A percentile compares a stretch with the other conserved stretches of the same genome.
phyloP scores from a whole-genome alignment of 1,140 invertebrate genomes.

The Drosophila sp. region DNA sequence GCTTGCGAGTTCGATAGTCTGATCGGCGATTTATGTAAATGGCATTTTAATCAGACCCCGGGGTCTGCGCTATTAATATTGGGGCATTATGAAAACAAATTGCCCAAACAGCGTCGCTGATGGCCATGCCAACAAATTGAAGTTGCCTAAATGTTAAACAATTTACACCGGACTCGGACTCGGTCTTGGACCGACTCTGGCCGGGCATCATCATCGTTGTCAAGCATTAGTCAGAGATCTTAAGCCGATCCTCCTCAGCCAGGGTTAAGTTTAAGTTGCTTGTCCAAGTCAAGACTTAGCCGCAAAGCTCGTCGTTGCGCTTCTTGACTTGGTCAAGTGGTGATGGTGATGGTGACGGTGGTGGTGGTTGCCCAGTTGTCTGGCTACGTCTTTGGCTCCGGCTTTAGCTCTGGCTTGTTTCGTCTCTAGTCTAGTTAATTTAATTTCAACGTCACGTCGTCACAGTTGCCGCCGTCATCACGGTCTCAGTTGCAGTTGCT shows the following conservation, averaged over 20 bases:
- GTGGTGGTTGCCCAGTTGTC: slow-evolving; percentile 41
- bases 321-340: slow-evolving; percentile 56
- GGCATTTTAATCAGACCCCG: slow-evolving; percentile 78
- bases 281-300: slow-evolving; percentile 11
- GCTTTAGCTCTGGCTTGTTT: slow-evolving; percentile 15
- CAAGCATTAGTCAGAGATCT: slow-evolving; percentile 63
- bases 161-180: slow-evolving; percentile 56
- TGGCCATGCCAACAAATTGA: slow-evolving; percentile 69
- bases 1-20: not conserved
- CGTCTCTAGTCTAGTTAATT: slow-evolving; percentile 77
- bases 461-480: slow-evolving; percentile 51
- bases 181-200: slow-evolving; percentile 15
- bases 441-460: slow-evolving; percentile 80
- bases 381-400: slow-evolving; percentile 23
- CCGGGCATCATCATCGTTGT: slow-evolving; percentile 14
- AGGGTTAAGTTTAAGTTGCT: slow-evolving; percentile 38
- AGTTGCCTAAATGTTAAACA: slow-evolving; percentile 77
- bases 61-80: slow-evolving; percentile 59
- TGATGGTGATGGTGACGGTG: too few species aligned
- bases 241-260: slow-evolving; percentile 22
- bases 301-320: slow-evolving; percentile 37
- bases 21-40: slow-evolving; percentile 56
- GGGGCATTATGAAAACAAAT: slow-evolving; percentile 65
- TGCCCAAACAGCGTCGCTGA: slow-evolving; percentile 54
- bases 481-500: slow-evolving; percentile 9